Evolutionary conservation across 2,888 invertebrate species (phyloP).

Genomic region (Euplagia quadripunctaria): DNA sequence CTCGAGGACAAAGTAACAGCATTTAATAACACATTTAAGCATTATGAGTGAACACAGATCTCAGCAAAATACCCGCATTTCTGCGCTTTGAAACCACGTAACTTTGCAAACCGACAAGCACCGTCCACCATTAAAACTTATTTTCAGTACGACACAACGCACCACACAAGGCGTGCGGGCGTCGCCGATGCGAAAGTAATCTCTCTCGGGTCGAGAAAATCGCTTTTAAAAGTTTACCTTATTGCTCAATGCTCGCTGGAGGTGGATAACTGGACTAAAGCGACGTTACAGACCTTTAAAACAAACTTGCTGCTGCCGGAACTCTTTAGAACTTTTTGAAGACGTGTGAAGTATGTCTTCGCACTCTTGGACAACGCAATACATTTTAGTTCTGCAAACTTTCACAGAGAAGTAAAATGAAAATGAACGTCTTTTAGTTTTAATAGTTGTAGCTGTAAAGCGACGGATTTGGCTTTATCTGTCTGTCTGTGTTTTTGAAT

Average conservation of each 20-base stretch:
- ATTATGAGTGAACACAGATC: constrained; percentile 37
- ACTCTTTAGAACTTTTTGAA: constrained; percentile 7
- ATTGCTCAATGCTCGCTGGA: constrained; percentile 36
- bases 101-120: constrained; percentile 61
- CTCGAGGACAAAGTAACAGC: constrained; percentile 16
- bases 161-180: constrained; percentile 43
- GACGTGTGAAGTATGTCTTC: not conserved
- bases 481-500: no score
- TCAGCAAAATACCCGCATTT: constrained; percentile 58
- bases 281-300: constrained; percentile 32
- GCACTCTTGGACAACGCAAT: not conserved
- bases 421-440: not conserved
- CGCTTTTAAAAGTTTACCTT: constrained; percentile 58
- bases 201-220: constrained; percentile 51
- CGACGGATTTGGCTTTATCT: no score
- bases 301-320: constrained; percentile 35
- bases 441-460: no score
- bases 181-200: constrained; percentile 53
- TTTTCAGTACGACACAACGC: constrained; percentile 37
- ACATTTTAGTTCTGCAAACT: not conserved
- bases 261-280: constrained; percentile 34
- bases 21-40: constrained; percentile 40
- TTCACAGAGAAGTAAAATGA: not conserved
- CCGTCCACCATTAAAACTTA: constrained; percentile 74
- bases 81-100: constrained; percentile 57